These are phyloP conservation scores for Spinus pinus DNA, from an alignment of 2,797 vertebrate species.

Conservation along the genomic window DNA sequence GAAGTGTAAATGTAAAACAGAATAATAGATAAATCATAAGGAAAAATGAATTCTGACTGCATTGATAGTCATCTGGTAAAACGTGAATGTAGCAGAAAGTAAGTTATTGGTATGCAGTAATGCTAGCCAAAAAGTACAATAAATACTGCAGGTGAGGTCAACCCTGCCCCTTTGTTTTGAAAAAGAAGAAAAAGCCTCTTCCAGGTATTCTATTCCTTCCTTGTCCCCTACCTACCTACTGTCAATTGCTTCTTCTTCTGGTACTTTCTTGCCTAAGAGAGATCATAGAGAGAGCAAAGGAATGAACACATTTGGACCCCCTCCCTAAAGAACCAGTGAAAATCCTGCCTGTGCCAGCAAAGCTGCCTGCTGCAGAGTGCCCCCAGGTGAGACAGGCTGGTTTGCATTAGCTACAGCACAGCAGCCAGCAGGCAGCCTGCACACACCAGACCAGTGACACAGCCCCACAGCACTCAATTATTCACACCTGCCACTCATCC, in stretches of 20 bases:
- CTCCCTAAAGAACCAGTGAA: neutral
- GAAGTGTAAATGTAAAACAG: neutral
- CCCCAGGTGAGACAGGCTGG: neutral
- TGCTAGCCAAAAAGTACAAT: neutral
- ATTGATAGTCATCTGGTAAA: neutral
- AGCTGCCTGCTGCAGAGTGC: neutral
- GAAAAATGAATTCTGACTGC: neutral
- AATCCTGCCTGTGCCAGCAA: neutral
- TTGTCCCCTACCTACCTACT: neutral
- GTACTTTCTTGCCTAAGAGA: neutral
- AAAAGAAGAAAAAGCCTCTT: neutral
- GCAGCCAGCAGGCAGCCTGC: neutral
- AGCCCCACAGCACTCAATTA: neutral
- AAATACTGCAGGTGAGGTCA: neutral
- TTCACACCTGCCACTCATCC: neutral
- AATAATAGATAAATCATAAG: neutral
- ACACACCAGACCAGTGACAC: neutral
- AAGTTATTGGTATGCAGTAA: neutral
- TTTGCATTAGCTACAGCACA: neutral
- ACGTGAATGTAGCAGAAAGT: neutral
- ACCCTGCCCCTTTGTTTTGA: neutral
- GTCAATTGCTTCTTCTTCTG: neutral
- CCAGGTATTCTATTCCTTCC: neutral
- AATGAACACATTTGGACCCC: neutral
- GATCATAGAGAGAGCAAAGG: neutral